Conservation (phyloP, 2,113 vertebrate species). For the Enhydra lutris region DNA sequence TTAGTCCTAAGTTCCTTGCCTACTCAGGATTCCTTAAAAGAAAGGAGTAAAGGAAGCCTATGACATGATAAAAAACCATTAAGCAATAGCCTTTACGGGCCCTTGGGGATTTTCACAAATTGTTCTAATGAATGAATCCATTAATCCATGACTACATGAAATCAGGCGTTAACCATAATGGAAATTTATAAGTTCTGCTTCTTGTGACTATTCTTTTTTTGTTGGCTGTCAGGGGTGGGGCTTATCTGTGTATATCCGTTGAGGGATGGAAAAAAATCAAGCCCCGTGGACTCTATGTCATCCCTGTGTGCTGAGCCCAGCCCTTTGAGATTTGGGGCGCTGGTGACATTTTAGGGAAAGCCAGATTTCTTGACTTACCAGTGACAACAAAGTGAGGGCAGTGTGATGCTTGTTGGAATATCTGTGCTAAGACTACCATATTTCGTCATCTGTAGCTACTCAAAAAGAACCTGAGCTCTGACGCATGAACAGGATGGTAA, state of each 20-base stretch:
- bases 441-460: not conserved
- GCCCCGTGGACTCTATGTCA: not conserved
- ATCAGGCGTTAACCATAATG: slow-evolving; percentile 11
- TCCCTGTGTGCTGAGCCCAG: not conserved
- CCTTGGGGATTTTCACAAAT: slow-evolving; percentile 14
- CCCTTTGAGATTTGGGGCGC: not conserved
- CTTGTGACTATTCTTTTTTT: not conserved
- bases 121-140: slow-evolving; percentile 42
- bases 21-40: not conserved
- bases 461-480: not conserved
- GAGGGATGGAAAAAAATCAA: not conserved
- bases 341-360: slow-evolving; percentile 15
- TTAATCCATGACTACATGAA: slow-evolving; percentile 26
- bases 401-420: not conserved
- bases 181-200: slow-evolving; percentile 41
- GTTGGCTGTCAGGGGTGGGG: not conserved
- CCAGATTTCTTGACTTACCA: not conserved
- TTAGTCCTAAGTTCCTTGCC: not conserved
- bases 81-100: not conserved
- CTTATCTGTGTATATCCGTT: not conserved
- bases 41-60: not conserved
- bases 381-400: not conserved
- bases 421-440: not conserved
- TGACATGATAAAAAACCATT: not conserved
- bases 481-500: not conserved